Evolutionary conservation across 2,888 invertebrate species (phyloP).

Genomic region (Tetragonula carbonaria): DNA sequence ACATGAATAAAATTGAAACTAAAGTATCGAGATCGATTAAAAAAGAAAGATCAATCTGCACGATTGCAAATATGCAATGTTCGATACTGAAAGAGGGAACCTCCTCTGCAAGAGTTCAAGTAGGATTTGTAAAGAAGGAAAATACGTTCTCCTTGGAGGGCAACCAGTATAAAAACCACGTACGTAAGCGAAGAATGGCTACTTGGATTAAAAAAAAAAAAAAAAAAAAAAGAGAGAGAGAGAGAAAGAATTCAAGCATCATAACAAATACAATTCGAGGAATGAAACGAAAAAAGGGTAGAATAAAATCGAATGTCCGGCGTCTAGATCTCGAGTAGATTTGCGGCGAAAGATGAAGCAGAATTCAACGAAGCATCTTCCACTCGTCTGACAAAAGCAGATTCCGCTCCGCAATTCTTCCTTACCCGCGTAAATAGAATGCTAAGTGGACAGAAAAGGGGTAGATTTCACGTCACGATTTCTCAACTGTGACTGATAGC

Average conservation of each 20-base stretch:
- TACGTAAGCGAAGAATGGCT: background rate
- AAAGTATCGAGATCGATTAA: no score
- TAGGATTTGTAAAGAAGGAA: background rate
- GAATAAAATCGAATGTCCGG: background rate
- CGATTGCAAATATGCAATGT: background rate
- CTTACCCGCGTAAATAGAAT: background rate
- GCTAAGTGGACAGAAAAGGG: background rate
- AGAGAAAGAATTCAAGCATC: background rate
- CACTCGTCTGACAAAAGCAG: background rate
- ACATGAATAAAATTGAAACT: no score
- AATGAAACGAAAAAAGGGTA: background rate
- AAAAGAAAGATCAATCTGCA: no score
- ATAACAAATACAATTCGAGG: background rate
- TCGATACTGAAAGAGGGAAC: no score
- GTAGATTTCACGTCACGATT: background rate
- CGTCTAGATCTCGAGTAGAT: background rate
- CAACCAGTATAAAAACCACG: background rate
- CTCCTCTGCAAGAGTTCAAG: background rate
- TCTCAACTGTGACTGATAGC: conserved; percentile 25
- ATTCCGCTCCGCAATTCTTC: conserved; percentile 5
- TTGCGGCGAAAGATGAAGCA: background rate
- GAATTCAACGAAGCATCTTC: background rate
- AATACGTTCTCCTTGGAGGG: background rate
- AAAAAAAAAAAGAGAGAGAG: background rate
- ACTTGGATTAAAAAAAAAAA: background rate